These are phyloP conservation scores for Holocentrus rufus DNA, from an alignment of 2,797 vertebrate genomes.

Conservation along the genomic window DNA sequence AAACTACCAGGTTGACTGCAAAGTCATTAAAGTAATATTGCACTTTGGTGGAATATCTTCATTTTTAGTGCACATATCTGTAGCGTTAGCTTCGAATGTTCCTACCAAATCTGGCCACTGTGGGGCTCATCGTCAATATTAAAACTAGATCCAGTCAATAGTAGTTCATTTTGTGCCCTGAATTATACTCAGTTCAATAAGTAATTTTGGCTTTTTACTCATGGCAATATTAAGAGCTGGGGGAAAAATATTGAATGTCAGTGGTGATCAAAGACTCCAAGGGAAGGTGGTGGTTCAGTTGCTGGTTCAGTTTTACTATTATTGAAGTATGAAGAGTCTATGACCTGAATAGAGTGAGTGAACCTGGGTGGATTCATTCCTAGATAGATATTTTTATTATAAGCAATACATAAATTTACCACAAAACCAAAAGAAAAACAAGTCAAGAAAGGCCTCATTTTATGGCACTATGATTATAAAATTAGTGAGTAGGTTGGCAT, in stretches of 20 bases:
- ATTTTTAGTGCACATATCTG: no score
- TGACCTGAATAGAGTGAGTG: no score
- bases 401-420: no score
- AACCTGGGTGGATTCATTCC: no score
- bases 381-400: no score
- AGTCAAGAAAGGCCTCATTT: no score
- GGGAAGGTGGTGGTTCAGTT: slow-evolving; percentile 44
- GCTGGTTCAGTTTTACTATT: slow-evolving; percentile 43
- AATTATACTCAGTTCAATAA: slow-evolving; percentile 59
- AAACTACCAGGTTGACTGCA: slow-evolving; percentile 23
- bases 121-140: slow-evolving; percentile 20
- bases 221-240: slow-evolving; percentile 48
- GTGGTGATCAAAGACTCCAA: slow-evolving; percentile 45
- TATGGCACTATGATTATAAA: no score
- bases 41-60: background rate
- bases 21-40: slow-evolving; percentile 9
- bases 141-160: slow-evolving; percentile 39
- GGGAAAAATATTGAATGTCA: slow-evolving; percentile 53
- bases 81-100: background rate
- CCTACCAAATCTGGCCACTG: slow-evolving; percentile 17
- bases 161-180: slow-evolving; percentile 54
- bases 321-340: no score
- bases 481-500: no score
- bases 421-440: no score
- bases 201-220: slow-evolving; percentile 65